A percentile compares a stretch with the other conserved stretches of the same genome.
Conservation (phyloP, 2,113 vertebrate genomes). For the Synchiropus splendidus region DNA sequence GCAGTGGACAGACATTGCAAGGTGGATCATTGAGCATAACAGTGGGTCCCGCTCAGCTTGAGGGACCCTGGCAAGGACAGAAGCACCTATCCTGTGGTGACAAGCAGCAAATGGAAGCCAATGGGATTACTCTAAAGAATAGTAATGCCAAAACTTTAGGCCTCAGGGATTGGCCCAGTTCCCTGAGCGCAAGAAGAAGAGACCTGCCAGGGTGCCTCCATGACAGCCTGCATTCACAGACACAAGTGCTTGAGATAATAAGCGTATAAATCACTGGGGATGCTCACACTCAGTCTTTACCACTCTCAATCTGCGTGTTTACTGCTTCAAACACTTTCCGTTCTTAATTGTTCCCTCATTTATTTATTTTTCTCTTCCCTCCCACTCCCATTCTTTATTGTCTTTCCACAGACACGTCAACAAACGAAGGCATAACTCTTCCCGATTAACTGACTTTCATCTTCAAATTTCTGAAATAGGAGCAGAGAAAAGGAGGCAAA, state of each 20-base stretch:
- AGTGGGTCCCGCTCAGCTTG: conserved; percentile 37
- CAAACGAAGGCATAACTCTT: conserved; percentile 3
- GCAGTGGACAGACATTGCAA: conserved; percentile 37
- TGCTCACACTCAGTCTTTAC: conserved; percentile 22
- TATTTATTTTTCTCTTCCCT: conserved; percentile 29
- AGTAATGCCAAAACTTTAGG: conserved; percentile 42
- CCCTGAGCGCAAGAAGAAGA: conserved; percentile 30
- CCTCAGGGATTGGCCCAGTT: too few relatives aligned
- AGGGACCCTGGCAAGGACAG: conserved; percentile 45
- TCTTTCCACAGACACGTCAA: conserved; percentile 30
- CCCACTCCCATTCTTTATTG: conserved; percentile 43
- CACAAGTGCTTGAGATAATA: conserved; percentile 58
- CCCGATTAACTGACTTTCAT: conserved; percentile 17
- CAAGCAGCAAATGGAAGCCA: conserved; percentile 58
- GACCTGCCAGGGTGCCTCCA: conserved; percentile 50
- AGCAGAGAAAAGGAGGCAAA: conserved; percentile 5
- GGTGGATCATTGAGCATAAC: conserved; percentile 50
- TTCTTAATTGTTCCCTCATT: conserved; percentile 45
- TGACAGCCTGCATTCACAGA: conserved; percentile 52
- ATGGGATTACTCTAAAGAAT: conserved; percentile 46
- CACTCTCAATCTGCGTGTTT: conserved; percentile 34
- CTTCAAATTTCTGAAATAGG: conserved; percentile 17
- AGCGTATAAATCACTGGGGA: conserved; percentile 57
- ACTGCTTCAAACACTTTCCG: conserved; percentile 37
- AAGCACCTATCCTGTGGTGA: conserved; percentile 60